phyloP scores from a whole-genome alignment of 2,113 vertebrate species.

The Cinclus cinclus region DNA sequence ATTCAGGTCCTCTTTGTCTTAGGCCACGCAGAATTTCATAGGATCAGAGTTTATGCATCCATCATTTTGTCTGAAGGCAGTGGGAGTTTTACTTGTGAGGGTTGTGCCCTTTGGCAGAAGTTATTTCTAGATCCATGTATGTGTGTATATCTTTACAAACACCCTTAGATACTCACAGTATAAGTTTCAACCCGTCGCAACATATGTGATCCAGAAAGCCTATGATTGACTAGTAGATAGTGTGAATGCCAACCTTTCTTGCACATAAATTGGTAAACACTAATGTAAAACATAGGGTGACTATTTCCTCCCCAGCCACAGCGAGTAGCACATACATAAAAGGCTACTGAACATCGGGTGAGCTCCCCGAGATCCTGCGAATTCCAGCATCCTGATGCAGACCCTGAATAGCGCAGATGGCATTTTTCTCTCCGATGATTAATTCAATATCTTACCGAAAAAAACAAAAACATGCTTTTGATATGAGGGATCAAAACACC shows the following conservation, averaged over 20 bases:
- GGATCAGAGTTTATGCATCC: neutral
- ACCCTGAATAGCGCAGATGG: slow-evolving; percentile 74
- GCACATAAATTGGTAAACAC: slow-evolving; percentile 12
- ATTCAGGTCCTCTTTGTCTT: neutral
- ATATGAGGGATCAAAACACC: slow-evolving; percentile 80
- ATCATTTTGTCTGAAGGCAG: neutral
- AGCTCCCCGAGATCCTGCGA: slow-evolving; percentile 6
- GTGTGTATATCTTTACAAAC: neutral
- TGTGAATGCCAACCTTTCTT: neutral
- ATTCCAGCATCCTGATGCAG: slow-evolving; percentile 54
- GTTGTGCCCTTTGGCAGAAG: neutral
- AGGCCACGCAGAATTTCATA: neutral
- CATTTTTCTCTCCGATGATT: slow-evolving; percentile 67
- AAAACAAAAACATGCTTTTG: slow-evolving; percentile 72
- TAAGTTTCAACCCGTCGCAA: neutral
- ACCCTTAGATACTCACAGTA: neutral
- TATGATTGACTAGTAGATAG: neutral
- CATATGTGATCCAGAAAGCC: neutral
- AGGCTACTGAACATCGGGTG: neutral
- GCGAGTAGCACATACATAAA: slow-evolving; percentile 11
- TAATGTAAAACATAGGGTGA: neutral
- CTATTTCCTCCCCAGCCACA: slow-evolving; percentile 25
- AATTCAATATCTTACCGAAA: slow-evolving; percentile 73
- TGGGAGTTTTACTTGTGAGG: neutral
- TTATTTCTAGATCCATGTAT: neutral